phyloP scores from a whole-genome alignment of 2,113 vertebrate species.

The Nymphicus hollandicus region DNA sequence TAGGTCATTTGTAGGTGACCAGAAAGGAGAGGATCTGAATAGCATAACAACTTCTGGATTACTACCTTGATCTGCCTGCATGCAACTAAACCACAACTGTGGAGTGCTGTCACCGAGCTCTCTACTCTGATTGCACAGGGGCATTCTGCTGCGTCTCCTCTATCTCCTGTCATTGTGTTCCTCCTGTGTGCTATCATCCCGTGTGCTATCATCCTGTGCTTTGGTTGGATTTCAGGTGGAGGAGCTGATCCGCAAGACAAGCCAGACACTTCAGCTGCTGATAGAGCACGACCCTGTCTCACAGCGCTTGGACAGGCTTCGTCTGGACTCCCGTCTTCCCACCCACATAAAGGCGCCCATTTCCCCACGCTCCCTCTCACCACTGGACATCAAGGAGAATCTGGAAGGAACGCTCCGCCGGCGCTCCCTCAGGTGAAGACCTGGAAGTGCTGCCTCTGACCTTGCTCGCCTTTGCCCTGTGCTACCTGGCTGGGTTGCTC shows the following conservation, averaged over 20 bases:
- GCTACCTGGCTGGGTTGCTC: background rate
- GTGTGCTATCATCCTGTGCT: background rate
- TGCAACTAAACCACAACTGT: background rate
- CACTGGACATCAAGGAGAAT: constrained; percentile 82
- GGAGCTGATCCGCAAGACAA: constrained; percentile 86
- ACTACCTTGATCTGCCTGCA: background rate
- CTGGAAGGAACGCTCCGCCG: constrained; percentile 83
- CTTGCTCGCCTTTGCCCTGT: background rate
- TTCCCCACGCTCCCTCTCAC: constrained; percentile 70
- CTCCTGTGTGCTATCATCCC: background rate
- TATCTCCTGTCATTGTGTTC: background rate
- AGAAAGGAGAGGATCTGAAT: background rate
- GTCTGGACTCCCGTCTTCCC: constrained; percentile 80
- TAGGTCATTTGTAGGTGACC: background rate
- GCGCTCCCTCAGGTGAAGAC: constrained; percentile 84
- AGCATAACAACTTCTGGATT: background rate
- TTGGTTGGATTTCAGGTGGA: constrained; percentile 79
- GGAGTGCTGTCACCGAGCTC: background rate
- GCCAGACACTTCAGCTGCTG: constrained; percentile 90
- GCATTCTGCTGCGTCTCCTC: background rate
- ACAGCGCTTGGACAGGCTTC: constrained; percentile 83
- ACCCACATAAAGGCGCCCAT: constrained; percentile 79
- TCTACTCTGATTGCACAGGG: background rate
- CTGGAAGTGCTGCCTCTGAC: background rate
- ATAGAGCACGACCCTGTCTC: constrained; percentile 93